Conservation (phyloP, 2,113 vertebrate genomes). For the Neotoma lepida region DNA sequence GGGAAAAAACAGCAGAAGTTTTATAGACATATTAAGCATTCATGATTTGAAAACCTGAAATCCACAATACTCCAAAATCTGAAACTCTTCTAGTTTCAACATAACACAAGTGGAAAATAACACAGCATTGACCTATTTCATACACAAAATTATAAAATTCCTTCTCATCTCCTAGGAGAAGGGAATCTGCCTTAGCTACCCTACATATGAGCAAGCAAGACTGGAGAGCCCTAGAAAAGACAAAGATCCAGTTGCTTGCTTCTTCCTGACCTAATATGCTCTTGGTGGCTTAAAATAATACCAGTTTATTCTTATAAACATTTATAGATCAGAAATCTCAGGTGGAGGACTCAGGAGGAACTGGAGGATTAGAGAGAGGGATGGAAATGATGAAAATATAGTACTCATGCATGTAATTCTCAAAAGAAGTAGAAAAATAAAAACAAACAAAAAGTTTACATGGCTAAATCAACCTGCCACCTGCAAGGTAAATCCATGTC, state of each 20-base stretch:
- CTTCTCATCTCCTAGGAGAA: not conserved
- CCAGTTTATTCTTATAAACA: not conserved
- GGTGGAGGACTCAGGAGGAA: not conserved
- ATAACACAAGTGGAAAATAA: not conserved
- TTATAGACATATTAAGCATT: not conserved
- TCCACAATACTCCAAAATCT: not conserved
- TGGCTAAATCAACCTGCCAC: not conserved
- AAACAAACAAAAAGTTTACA: not conserved
- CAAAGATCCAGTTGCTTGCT: not conserved
- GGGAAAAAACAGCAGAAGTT: not conserved
- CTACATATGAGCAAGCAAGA: not conserved
- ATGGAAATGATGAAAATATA: not conserved
- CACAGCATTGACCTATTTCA: not conserved
- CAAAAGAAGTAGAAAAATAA: not conserved
- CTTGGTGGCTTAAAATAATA: conserved; percentile 1
- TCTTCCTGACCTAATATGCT: too few relatives aligned
- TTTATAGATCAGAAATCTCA: not conserved
- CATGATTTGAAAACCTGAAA: not conserved
- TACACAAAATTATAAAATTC: not conserved
- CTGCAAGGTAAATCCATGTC: not conserved
- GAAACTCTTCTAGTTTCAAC: not conserved
- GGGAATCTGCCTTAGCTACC: not conserved
- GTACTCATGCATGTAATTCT: not conserved
- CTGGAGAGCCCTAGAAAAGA: not conserved
- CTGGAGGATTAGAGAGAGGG: not conserved